phyloP scores from a whole-genome alignment of 2,797 vertebrate species.

The Tamandua tetradactyla region DNA sequence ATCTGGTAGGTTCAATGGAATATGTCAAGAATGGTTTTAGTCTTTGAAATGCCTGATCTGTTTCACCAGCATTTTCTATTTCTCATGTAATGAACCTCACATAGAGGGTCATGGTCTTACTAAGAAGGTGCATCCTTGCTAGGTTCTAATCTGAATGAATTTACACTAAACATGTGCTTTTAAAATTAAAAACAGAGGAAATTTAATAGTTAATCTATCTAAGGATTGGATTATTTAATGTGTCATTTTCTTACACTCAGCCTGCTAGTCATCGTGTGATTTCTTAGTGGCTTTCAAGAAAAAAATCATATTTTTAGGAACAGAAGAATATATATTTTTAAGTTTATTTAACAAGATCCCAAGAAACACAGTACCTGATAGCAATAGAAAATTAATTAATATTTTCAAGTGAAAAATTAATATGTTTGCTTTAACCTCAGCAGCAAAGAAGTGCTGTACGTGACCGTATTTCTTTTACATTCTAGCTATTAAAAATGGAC shows the following conservation, averaged over 20 bases:
- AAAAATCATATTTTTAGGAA: neutral
- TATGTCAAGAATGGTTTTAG: neutral
- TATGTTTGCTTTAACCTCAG: neutral
- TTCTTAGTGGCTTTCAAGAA: neutral
- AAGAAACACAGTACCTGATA: neutral
- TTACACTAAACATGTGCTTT: neutral
- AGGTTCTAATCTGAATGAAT: neutral
- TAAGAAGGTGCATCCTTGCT: neutral
- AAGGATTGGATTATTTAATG: neutral
- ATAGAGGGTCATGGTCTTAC: neutral
- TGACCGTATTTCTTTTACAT: neutral
- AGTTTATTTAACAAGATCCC: neutral
- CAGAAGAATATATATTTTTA: neutral
- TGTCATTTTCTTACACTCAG: neutral
- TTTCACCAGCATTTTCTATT: neutral
- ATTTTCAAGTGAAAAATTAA: neutral
- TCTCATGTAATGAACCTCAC: neutral
- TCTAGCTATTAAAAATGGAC: neutral
- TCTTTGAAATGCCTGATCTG: neutral
- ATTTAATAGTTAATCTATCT: neutral
- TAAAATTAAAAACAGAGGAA: neutral
- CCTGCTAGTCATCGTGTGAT: neutral
- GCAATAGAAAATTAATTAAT: neutral
- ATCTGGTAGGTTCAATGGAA: neutral
- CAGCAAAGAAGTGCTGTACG: neutral